phyloP scores from a whole-genome alignment of 2,797 vertebrate genomes.

The Echiichthys vipera region DNA sequence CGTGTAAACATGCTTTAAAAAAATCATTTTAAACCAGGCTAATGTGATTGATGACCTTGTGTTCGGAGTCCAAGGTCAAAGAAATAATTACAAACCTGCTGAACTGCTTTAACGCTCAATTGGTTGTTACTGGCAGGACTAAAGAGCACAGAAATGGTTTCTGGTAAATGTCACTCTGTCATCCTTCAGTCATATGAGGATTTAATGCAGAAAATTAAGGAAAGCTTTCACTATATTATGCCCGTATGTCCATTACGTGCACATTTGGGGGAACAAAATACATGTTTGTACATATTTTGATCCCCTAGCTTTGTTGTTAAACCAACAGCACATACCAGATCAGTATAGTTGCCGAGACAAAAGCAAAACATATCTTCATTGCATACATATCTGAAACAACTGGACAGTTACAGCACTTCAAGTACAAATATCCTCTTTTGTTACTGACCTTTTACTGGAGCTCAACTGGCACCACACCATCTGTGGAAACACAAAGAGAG shows the following conservation, averaged over 20 bases:
- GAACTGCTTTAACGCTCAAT: slow-evolving; percentile 27
- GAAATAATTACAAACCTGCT: too few species aligned
- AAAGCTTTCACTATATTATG: slow-evolving; percentile 2
- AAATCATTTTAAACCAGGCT: too few species aligned
- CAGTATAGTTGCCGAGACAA: slow-evolving; percentile 17
- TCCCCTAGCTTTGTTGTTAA: not conserved
- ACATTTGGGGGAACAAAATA: slow-evolving; percentile 3
- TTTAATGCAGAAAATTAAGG: slow-evolving; percentile 3
- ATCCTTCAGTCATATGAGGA: not conserved
- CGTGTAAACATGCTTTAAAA: too few species aligned
- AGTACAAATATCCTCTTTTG: too few species aligned
- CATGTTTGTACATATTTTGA: too few species aligned
- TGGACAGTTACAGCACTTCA: not conserved
- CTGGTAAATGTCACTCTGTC: slow-evolving; percentile 17
- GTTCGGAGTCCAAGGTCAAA: too few species aligned
- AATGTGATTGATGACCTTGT: too few species aligned
- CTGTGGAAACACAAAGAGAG: too few species aligned
- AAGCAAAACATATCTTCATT: slow-evolving; percentile 11
- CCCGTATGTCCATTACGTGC: not conserved
- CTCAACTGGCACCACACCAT: too few species aligned
- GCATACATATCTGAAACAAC: slow-evolving; percentile 44
- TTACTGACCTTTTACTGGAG: too few species aligned
- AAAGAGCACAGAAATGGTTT: slow-evolving; percentile 2
- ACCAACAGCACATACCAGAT: not conserved
- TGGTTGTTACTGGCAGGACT: slow-evolving; percentile 24